A percentile compares a stretch with the other conserved stretches of the same genome.
Evolutionary conservation across 2,797 vertebrate genomes (phyloP).

Genomic region (Silurus aristotelis): DNA sequence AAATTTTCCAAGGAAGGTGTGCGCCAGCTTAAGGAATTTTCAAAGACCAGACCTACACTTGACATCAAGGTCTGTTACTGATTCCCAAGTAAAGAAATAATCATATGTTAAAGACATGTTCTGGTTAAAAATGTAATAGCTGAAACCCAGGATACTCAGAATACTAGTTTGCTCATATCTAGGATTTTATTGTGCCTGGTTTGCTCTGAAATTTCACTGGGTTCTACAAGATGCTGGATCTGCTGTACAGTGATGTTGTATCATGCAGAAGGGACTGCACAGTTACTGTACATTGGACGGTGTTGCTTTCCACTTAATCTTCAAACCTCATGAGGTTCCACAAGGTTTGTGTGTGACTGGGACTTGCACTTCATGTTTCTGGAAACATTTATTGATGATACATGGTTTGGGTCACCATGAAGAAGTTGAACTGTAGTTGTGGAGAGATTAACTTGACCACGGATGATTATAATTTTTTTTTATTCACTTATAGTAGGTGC

Average conservation of each 20-base stretch:
- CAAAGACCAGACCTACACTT: conserved; percentile 52
- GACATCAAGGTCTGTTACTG: conserved; percentile 63
- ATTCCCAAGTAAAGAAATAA: conserved; percentile 20
- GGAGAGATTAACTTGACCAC: neutral
- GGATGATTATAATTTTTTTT: neutral
- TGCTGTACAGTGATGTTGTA: neutral
- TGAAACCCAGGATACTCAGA: neutral
- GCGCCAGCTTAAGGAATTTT: conserved; percentile 55
- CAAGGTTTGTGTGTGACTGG: neutral
- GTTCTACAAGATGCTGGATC: neutral
- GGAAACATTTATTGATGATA: neutral
- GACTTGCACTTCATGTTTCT: neutral
- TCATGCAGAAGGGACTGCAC: neutral
- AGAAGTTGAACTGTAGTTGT: neutral
- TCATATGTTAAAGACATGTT: neutral
- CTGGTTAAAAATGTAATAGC: neutral
- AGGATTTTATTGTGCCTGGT: neutral
- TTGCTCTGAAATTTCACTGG: neutral
- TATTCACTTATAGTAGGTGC: neutral
- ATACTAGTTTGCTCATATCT: neutral
- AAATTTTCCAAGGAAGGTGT: conserved; percentile 60
- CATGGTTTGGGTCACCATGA: neutral
- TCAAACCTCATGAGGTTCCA: neutral
- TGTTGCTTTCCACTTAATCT: neutral
- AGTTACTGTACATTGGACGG: neutral